Conservation (phyloP, 2,888 invertebrate genomes). For the Synergus laeviventris region DNA sequence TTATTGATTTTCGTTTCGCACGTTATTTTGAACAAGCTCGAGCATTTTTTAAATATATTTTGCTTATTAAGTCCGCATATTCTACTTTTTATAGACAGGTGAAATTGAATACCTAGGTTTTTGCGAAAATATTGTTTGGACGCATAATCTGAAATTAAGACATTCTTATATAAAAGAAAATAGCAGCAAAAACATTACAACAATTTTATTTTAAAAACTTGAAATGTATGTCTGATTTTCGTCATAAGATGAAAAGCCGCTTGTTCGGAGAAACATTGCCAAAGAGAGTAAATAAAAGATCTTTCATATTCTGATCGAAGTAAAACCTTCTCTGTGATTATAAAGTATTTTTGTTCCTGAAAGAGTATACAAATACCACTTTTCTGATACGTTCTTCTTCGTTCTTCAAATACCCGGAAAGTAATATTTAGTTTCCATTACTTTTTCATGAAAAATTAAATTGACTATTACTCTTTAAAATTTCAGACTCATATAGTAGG, state of each 20-base stretch:
- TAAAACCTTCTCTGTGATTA: background rate
- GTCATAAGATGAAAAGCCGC: background rate
- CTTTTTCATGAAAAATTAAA: slow-evolving; percentile 8
- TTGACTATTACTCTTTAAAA: background rate
- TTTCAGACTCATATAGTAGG: slow-evolving; percentile 5
- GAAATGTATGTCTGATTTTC: background rate
- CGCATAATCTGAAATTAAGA: slow-evolving; percentile 33
- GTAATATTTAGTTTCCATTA: background rate
- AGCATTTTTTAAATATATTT: background rate
- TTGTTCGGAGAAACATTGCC: background rate
- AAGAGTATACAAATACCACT: background rate
- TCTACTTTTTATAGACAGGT: background rate
- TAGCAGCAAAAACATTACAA: too few species aligned
- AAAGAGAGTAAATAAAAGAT: background rate
- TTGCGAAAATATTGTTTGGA: slow-evolving; percentile 4
- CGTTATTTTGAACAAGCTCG: background rate
- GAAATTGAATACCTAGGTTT: background rate
- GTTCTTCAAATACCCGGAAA: background rate
- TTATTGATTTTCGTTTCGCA: too few species aligned
- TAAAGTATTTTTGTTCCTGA: background rate
- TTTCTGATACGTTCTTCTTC: background rate
- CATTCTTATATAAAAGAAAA: slow-evolving; percentile 34
- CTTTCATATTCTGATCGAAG: background rate
- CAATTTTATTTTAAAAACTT: background rate
- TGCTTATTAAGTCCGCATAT: background rate